Conservation (phyloP, 2,888 invertebrate species). For the Pharmacophagus antenor region DNA sequence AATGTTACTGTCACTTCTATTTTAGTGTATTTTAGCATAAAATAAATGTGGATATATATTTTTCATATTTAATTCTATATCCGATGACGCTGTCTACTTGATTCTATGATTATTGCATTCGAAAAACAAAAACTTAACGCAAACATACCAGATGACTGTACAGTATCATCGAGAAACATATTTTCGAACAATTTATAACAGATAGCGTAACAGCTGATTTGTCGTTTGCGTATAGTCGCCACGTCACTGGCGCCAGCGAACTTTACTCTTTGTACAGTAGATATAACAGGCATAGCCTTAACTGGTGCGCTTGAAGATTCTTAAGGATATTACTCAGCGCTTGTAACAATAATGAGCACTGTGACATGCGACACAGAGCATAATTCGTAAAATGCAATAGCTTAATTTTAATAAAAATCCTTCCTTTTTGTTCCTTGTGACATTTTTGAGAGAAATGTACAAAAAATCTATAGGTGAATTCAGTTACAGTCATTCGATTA, state of each 20-base stretch:
- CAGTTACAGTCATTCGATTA: too few species aligned
- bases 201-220: constrained; percentile 24
- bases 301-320: constrained; percentile 41
- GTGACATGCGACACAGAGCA: constrained; percentile 5
- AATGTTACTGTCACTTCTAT: neutral
- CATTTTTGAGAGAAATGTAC: neutral
- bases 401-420: neutral
- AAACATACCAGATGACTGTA: neutral
- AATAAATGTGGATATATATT: too few species aligned
- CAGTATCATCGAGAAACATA: constrained; percentile 1
- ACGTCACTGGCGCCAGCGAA: constrained; percentile 45
- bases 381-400: neutral
- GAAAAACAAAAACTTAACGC: neutral
- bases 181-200: constrained; percentile 6
- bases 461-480: neutral
- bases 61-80: too few species aligned
- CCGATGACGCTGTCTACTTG: neutral
- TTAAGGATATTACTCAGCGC: constrained; percentile 45
- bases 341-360: constrained; percentile 43
- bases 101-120: neutral
- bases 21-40: neutral
- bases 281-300: constrained; percentile 37
- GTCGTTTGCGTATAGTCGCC: constrained; percentile 34
- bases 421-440: neutral
- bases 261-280: constrained; percentile 36